Evolutionary conservation across 2,797 vertebrate species (phyloP), one percentile per base, ranked within the genome.

Genomic region (Rhinogobio ventralis): DNA sequence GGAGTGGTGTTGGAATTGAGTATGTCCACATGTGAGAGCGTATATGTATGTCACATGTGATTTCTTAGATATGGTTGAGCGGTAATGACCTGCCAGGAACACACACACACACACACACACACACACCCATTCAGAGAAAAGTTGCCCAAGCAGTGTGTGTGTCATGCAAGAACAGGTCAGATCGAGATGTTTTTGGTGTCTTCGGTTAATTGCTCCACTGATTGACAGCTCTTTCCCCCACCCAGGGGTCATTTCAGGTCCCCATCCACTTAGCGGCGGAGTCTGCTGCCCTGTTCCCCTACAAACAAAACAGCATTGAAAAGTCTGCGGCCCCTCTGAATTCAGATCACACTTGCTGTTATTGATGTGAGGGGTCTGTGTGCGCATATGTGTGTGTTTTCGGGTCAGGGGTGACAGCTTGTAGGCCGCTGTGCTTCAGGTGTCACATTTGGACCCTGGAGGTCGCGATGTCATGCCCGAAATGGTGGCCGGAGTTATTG

Each of bases 351-450:
- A 55, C 82, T 83, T 51, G 73, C 72, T 57, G 71, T 76, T 60
- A 46, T 71, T 46, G 55, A 62, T 77, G 39, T 20, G 71, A 83
- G 4, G 28, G 45, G 82, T 55, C 10, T 49, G 67, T 75, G 30
- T 33, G 74, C 14, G 57, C 64, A 23, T 39, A 39, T 53, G 49
- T 66, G 60, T 66, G 42, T 30, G 49, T 36, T 55, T 90, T 30
- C 36, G 36, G 87, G 73, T 87, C 88, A 85, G 72, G 71, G 85
- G 81, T 82, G 85, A 85, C 78, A 69, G 81, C 82, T n/a, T 85
- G 49, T 49, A 53, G 67, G 84, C 74, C 46, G 60, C 77, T 81
- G 75, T 85, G 80, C 68, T 72, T 87, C 85, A 86, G 80, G 79
- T 87, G 87, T 88, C 86, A 83, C 39, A 71, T n/a, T 30, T 45